Percentiles rank a stretch among this genome's conserved stretches.
phyloP scores from a whole-genome alignment of 2,113 vertebrate species.

The Poecile atricapillus region DNA sequence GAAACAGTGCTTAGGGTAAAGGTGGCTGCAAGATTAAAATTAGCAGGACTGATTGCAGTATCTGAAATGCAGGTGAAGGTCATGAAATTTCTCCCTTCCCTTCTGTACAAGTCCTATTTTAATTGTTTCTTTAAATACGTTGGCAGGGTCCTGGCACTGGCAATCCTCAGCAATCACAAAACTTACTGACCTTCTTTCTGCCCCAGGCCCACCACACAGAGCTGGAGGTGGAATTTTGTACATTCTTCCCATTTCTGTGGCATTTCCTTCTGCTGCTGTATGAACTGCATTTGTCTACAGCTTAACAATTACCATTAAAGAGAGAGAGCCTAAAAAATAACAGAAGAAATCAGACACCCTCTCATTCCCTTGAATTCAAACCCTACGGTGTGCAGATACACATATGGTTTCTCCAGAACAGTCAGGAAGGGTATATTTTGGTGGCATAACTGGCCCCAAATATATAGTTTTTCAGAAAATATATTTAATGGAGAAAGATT shows the following conservation, averaged over 20 bases:
- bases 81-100: background rate
- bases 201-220: background rate
- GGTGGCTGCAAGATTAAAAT: background rate
- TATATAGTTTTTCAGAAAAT: background rate
- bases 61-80: background rate
- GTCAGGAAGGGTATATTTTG: background rate
- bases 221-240: constrained; percentile 44
- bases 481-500: background rate
- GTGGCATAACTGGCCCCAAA: background rate
- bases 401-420: background rate
- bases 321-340: background rate
- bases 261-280: background rate
- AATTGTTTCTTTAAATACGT: background rate
- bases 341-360: background rate
- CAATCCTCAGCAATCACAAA: fast-evolving
- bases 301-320: background rate
- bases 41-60: background rate
- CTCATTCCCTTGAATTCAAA: background rate
- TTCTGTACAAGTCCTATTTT: background rate
- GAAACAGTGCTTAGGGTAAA: background rate
- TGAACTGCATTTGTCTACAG: background rate
- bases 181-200: background rate
- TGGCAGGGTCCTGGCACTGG: background rate
- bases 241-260: constrained; percentile 47
- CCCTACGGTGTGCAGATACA: background rate